Evolutionary conservation across 2,797 vertebrate genomes (phyloP), one percentile per base, ranked within the genome.

Genomic region (Onychomys arenicola): DNA sequence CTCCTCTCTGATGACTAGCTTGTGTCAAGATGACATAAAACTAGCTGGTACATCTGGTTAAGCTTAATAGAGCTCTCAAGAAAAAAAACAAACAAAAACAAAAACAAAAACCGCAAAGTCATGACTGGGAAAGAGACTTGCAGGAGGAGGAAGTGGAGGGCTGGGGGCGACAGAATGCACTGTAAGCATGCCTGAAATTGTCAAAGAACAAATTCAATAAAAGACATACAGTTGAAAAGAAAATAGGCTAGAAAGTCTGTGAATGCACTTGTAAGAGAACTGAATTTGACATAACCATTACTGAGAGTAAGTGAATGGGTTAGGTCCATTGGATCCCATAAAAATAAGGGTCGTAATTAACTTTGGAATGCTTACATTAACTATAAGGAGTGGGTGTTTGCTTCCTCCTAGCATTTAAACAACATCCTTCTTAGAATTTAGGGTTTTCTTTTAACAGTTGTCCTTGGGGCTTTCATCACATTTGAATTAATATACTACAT

Each of bases 261-360:
- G 91, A 57, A 65, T 46, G 49, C 32, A 27, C 65, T 88, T 92
- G n/a, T 92, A 55, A 93, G 73, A 67, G 77, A 93, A 46, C 37
- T 89, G 76, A 52, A 61, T 40, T 94, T 82, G 37, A 52, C 43
- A 25, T 25, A 37, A 29, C 21, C 21, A n/a, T 89, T 75, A 61
- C 8, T 90, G 73, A 97, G 63, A 83, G 57, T 65, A 93, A 91
- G n/a, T 93, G 55, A 40, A n/a, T 82, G 76, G 55, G 1, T 2
- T 40, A 88, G 88, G 67, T 95, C 80, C 84, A 77, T 49, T 19
- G 12, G 17, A 85, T 67, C 17, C 40, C 29, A 67, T 34, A 85
- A 85, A 65, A 65, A 23, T 13, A 7, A 34, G 40, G 40, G 65
- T 85, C 40, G 34, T 14, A 67, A 14, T 34, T 63, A 65, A 75